Evolutionary conservation across 2,797 vertebrate species (phyloP).

Genomic region (Philypnodon macrostomus): DNA sequence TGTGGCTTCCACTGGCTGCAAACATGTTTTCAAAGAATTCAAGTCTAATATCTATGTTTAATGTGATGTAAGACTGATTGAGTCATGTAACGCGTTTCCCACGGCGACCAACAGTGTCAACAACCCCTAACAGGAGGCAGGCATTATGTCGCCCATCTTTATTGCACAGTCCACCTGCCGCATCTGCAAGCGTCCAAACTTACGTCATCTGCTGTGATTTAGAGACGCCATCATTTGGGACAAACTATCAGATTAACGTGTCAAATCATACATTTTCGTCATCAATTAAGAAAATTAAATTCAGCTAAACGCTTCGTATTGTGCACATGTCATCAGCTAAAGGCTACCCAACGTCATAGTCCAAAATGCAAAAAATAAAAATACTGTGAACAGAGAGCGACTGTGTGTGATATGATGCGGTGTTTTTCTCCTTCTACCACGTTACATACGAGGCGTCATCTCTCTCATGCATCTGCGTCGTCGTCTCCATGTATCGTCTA

Average conservation of each 20-base stretch:
- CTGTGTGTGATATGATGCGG: background rate
- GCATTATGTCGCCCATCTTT: conserved; percentile 34
- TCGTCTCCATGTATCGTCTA: background rate
- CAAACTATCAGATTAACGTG: background rate
- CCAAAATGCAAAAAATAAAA: no score
- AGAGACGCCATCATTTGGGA: conserved; percentile 25
- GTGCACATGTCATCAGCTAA: background rate
- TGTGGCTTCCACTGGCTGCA: conserved; percentile 93
- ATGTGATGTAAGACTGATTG: no score
- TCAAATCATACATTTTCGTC: conserved; percentile 2
- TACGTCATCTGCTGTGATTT: conserved; percentile 53
- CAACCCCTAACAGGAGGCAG: conserved; percentile 21
- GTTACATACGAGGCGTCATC: conserved; percentile 13
- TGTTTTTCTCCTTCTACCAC: conserved; percentile 4
- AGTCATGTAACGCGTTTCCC: no score
- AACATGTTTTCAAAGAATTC: conserved; percentile 11
- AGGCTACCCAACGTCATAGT: background rate
- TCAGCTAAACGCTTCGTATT: no score
- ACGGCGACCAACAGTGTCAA: conserved; percentile 48
- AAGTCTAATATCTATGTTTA: background rate
- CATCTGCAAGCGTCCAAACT: conserved; percentile 50
- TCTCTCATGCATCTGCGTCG: conserved; percentile 50
- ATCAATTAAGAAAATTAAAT: background rate
- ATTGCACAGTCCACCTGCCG: conserved; percentile 62
- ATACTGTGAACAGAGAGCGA: no score